Evolutionary conservation across 2,113 vertebrate species (phyloP).

Genomic region (Lepus timidus): DNA sequence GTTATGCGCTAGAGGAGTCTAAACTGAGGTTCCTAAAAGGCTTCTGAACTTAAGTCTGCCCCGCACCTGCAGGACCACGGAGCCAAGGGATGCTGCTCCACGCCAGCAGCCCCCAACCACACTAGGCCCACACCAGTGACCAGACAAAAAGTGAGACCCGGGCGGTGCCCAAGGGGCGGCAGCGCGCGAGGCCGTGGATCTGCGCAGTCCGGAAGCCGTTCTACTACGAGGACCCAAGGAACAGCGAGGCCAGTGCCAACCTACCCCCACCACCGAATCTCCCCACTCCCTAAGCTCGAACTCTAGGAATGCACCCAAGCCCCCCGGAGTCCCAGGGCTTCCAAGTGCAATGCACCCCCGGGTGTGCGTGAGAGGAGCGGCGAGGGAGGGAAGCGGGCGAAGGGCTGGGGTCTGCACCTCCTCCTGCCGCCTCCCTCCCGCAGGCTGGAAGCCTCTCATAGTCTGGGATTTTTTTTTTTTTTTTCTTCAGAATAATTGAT

Average conservation of each 20-base stretch:
- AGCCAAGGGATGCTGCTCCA: background rate
- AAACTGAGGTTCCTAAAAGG: constrained; percentile 40
- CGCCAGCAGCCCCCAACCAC: background rate
- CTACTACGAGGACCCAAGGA: background rate
- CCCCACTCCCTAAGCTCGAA: background rate
- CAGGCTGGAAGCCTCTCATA: constrained; percentile 73
- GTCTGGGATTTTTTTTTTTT: constrained; percentile 73
- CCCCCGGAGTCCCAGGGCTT: constrained; percentile 5
- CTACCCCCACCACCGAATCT: background rate
- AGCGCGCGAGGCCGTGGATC: background rate
- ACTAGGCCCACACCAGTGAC: background rate
- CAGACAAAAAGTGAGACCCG: background rate
- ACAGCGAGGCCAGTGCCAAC: background rate
- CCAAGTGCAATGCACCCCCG: background rate
- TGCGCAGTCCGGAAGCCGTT: background rate
- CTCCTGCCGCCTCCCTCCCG: constrained; percentile 50
- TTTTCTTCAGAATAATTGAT: constrained; percentile 84
- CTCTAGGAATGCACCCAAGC: background rate
- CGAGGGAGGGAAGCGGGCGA: background rate
- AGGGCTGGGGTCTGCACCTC: constrained; percentile 35
- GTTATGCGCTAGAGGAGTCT: constrained; percentile 3
- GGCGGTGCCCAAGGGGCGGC: background rate
- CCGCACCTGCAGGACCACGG: background rate
- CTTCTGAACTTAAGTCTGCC: constrained; percentile 42
- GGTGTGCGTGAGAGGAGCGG: background rate